Conservation (phyloP, 2,797 vertebrate species). For the Salarias fasciatus region DNA sequence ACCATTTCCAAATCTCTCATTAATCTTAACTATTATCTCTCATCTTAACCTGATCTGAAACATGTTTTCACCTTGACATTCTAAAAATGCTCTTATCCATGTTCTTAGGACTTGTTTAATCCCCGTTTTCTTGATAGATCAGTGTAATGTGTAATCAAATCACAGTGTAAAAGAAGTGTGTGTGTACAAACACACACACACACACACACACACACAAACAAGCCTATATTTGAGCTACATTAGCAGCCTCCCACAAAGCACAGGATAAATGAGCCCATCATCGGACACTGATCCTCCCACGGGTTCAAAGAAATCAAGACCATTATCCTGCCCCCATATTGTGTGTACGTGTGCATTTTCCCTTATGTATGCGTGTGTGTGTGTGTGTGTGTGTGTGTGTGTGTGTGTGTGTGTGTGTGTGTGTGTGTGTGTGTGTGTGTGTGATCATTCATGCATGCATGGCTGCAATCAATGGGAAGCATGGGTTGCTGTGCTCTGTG, state of each 20-base stretch:
- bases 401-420: background rate
- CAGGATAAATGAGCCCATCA: conserved; percentile 55
- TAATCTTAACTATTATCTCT: no score
- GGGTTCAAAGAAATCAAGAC: conserved; percentile 40
- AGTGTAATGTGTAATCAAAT: no score
- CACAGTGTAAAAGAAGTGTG: background rate
- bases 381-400: conserved; percentile 7
- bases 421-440: conserved; percentile 6
- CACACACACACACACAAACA: background rate
- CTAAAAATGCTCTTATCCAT: no score
- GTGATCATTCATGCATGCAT: conserved; percentile 20
- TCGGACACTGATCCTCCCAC: conserved; percentile 26
- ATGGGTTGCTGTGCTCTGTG: conserved; percentile 3
- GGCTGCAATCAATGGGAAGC: conserved; percentile 36
- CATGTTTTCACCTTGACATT: no score
- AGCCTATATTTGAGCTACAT: background rate
- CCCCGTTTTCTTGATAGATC: no score
- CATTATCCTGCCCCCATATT: conserved; percentile 30
- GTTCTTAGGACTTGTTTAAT: no score
- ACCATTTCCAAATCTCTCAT: no score
- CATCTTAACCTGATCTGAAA: no score
- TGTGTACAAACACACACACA: background rate
- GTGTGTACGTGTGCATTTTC: background rate
- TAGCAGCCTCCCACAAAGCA: conserved; percentile 32
- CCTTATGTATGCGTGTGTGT: background rate